Evolutionary conservation across 1,140 invertebrate genomes (phyloP).

Genomic region (Choristoneura fumiferana): DNA sequence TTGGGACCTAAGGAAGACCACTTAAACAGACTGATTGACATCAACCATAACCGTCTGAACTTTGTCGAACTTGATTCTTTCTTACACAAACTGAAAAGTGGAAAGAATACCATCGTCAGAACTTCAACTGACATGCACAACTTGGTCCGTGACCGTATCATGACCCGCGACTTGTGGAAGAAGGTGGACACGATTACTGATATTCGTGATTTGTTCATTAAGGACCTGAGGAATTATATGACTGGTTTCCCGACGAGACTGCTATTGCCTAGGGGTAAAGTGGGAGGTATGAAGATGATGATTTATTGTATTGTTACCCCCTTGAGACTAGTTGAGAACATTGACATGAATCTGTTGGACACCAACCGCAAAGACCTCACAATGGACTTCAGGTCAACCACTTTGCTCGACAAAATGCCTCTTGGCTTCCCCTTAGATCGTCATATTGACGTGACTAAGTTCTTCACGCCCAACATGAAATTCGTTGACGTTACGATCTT

Average conservation of each 20-base stretch:
- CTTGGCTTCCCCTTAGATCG: conserved; percentile 86
- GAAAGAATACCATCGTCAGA: conserved; percentile 80
- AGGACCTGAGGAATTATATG: conserved; percentile 60
- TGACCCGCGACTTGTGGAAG: conserved; percentile 68
- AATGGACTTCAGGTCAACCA: conserved; percentile 58
- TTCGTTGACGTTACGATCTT: conserved; percentile 80
- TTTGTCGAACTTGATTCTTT: conserved; percentile 80
- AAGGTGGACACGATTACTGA: conserved; percentile 56
- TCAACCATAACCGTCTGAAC: conserved; percentile 75
- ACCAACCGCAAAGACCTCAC: conserved; percentile 48
- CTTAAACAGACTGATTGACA: conserved; percentile 69
- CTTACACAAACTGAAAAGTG: conserved; percentile 75
- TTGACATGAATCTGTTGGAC: conserved; percentile 49
- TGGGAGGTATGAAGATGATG: conserved; percentile 80
- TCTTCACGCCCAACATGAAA: conserved; percentile 79
- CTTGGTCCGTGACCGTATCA: conserved; percentile 63
- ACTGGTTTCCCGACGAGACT: conserved; percentile 82
- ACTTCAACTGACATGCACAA: conserved; percentile 77
- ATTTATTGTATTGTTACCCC: conserved; percentile 80
- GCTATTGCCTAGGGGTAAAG: conserved; percentile 80
- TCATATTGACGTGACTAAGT: conserved; percentile 72
- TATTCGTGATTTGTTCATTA: conserved; percentile 41
- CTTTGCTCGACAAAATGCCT: conserved; percentile 78
- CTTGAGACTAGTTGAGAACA: conserved; percentile 56
- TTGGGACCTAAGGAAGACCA: conserved; percentile 83